Evolutionary conservation across 2,888 invertebrate species (phyloP).

Genomic region (Brenthis ino): DNA sequence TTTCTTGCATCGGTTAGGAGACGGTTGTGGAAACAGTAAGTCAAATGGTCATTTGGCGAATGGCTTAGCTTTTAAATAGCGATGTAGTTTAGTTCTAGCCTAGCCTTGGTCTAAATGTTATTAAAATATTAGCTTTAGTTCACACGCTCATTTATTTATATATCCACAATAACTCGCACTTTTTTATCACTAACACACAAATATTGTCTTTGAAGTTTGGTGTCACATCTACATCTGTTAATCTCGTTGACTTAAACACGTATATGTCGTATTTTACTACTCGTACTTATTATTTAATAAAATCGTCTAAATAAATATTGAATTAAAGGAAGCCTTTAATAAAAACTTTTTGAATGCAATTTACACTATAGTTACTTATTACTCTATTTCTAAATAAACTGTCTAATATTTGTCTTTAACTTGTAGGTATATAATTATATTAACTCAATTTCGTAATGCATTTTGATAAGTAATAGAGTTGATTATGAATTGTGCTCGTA

Average conservation of each 20-base stretch:
- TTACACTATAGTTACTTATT: conserved; percentile 16
- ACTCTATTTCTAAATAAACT: conserved; percentile 16
- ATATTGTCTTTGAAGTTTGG: conserved; percentile 31
- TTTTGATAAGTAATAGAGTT: conserved; percentile 13
- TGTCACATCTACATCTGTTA: conserved; percentile 31
- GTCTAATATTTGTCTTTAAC: conserved; percentile 14
- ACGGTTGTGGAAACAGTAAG: conserved; percentile 83
- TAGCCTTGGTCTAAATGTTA: conserved; percentile 46
- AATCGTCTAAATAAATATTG: conserved; percentile 14
- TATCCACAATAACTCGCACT: conserved; percentile 42
- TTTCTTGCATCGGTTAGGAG: conserved; percentile 82
- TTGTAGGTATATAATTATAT: conserved; percentile 3
- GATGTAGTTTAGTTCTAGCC: conserved; percentile 58
- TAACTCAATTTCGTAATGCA: conserved; percentile 7
- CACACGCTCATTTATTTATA: conserved; percentile 32
- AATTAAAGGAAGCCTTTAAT: conserved; percentile 4
- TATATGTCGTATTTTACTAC: conserved; percentile 27
- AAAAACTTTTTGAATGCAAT: conserved; percentile 19
- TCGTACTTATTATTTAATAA: background rate
- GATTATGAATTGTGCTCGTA: conserved; percentile 2
- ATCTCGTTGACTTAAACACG: conserved; percentile 30
- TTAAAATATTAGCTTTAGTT: conserved; percentile 47
- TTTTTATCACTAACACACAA: conserved; percentile 40
- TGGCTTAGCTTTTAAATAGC: conserved; percentile 74
- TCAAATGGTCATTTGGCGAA: conserved; percentile 74